Evolutionary conservation across 1,140 invertebrate genomes (phyloP).

Genomic region (Ylistrum balloti): DNA sequence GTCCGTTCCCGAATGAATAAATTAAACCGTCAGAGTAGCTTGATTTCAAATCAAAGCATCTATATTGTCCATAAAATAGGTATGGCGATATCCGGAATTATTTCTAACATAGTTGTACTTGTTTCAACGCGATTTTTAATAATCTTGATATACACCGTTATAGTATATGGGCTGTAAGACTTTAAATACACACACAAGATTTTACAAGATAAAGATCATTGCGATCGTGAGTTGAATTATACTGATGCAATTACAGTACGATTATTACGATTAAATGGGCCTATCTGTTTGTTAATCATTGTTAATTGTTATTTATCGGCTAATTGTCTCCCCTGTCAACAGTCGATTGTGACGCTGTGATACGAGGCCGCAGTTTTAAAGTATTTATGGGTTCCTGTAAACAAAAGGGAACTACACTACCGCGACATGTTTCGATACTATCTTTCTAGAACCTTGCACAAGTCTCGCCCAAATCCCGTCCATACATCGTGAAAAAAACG

Average conservation of each 20-base stretch:
- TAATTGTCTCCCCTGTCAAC: constrained; percentile 32
- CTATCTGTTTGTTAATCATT: not conserved
- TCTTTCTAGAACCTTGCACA: not conserved
- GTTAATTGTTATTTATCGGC: not conserved
- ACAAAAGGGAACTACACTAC: not conserved
- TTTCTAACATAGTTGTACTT: no score
- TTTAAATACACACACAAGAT: not conserved
- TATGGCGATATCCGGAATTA: no score
- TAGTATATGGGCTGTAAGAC: not conserved
- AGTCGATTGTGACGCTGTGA: not conserved
- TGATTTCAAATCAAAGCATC: no score
- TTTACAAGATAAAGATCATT: not conserved
- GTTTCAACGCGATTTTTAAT: no score
- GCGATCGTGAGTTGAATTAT: not conserved
- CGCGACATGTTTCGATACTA: not conserved
- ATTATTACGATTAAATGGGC: not conserved
- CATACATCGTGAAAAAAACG: not conserved
- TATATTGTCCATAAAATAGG: no score
- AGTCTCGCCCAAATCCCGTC: not conserved
- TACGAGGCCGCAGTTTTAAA: not conserved
- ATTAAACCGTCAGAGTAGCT: no score
- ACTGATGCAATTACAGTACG: not conserved
- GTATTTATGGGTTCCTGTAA: not conserved
- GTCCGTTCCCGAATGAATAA: no score
- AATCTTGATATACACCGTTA: not conserved